Base-by-base conservation (phyloP, 2,113 vertebrate genomes). In the Trochalopteron elliotii region DNA sequence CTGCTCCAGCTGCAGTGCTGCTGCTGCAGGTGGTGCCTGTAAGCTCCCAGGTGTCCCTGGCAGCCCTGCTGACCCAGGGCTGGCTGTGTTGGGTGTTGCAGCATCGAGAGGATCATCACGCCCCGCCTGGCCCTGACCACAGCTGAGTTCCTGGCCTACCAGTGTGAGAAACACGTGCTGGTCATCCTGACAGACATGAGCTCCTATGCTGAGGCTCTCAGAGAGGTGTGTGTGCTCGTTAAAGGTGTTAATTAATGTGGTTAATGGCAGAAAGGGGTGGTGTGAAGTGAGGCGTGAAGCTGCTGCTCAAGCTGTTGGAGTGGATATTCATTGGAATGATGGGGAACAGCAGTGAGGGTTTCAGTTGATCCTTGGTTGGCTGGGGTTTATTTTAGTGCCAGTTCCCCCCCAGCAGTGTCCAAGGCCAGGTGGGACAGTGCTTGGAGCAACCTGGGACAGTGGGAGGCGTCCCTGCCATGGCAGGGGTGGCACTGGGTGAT, bases 141-240 rank as follows among this genome's bases (percentile, higher is more conserved):
- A 2, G 99, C 98, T 0, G 99, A 99, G 90, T 99, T 98, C 94
- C 80, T 99, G 97, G 99, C 99, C 0, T 99, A 99, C 88, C 99
- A 99, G 90, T 99, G 99, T 72, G 99, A 99, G 97, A 99, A 99
- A 33, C 99, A 99, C 0, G 98, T 99, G 9, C 60, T 99, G 95
- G 98, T 99, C 81, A 99, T 99, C 80, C 98, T 99, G 65, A 99
- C 99, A 11, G 99, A 99, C 89, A 99, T 99, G 99, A 99, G 99
- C 95, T 99, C 98, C 65, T 99, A 99, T 0, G 98, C 99, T 0
- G 99, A 99, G 92, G 98, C 99, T 5, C 97, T 99, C 79, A 89
- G 99, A 98, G 99, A 99, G 98, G 99, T 99, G 84, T 0, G 57
- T 3, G 57, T 3, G 2, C 0, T 22, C 55, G 0, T 49, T 31